These are phyloP conservation scores for Drosophila parthenogenetica DNA, from an alignment of 2,888 invertebrate species.

Conservation along the genomic window DNA sequence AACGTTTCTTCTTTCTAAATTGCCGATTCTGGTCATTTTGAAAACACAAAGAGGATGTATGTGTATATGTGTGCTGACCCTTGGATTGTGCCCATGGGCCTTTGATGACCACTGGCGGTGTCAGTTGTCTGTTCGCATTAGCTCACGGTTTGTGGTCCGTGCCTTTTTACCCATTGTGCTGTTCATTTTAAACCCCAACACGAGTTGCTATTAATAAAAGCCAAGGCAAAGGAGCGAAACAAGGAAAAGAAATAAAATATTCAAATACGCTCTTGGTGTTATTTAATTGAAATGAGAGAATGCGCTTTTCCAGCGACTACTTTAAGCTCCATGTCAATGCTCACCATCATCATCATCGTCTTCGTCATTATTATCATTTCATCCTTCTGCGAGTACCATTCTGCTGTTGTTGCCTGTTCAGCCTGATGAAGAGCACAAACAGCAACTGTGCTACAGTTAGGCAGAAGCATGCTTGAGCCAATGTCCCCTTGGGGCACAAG, in stretches of 20 bases:
- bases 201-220: constrained; percentile 68
- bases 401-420: constrained; percentile 44
- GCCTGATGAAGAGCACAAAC: constrained; percentile 72
- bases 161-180: constrained; percentile 35
- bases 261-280: constrained; percentile 59
- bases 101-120: constrained; percentile 31
- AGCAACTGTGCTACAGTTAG: constrained; percentile 70
- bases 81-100: constrained; percentile 35
- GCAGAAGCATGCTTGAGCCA: constrained; percentile 74
- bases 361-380: constrained; percentile 9
- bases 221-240: constrained; percentile 18
- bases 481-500: constrained; percentile 68
- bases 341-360: constrained; percentile 10
- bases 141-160: constrained; percentile 21
- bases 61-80: neutral
- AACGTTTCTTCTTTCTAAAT: neutral
- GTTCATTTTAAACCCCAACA: constrained; percentile 52
- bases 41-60: constrained; percentile 19
- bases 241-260: constrained; percentile 51
- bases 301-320: constrained; percentile 70
- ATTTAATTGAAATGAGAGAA: constrained; percentile 78
- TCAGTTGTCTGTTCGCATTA: constrained; percentile 31
- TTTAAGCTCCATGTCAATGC: constrained; percentile 32
- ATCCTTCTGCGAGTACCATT: constrained; percentile 60
- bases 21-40: constrained; percentile 13